These are phyloP conservation scores for Buceros bicornis DNA, from an alignment of 2,797 vertebrate species.

Conservation along the genomic window DNA sequence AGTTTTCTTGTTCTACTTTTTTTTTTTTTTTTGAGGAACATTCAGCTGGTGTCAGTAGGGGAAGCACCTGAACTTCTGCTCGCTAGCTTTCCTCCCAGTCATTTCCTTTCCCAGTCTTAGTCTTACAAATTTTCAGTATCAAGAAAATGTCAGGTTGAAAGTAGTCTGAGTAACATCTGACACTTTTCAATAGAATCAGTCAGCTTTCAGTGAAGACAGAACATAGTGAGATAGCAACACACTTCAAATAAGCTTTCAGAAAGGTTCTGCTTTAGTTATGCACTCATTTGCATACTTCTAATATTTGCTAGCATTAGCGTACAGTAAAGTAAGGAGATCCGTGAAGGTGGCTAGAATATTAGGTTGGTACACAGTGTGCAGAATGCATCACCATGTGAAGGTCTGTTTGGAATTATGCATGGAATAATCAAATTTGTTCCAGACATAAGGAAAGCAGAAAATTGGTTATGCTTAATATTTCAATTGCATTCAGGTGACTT, in stretches of 20 bases:
- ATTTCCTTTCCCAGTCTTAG: neutral
- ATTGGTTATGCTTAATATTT: conserved; percentile 1
- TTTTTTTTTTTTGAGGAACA: neutral
- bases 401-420: conserved; percentile 25
- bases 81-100: neutral
- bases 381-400: neutral
- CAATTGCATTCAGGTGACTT: conserved; percentile 12
- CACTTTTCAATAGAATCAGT: neutral
- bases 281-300: neutral
- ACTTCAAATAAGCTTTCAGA: neutral
- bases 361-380: neutral
- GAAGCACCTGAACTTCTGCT: neutral
- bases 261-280: neutral
- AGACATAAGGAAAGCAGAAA: conserved; percentile 21
- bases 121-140: neutral
- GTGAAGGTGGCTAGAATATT: neutral
- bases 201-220: neutral
- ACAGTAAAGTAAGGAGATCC: neutral
- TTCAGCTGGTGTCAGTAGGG: neutral
- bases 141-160: neutral
- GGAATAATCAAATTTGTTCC: conserved; percentile 33
- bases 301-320: neutral
- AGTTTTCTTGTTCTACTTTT: neutral
- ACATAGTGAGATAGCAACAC: neutral
- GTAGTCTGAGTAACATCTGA: neutral